Conservation (phyloP, 2,888 invertebrate species). For the Pteria penguin region DNA sequence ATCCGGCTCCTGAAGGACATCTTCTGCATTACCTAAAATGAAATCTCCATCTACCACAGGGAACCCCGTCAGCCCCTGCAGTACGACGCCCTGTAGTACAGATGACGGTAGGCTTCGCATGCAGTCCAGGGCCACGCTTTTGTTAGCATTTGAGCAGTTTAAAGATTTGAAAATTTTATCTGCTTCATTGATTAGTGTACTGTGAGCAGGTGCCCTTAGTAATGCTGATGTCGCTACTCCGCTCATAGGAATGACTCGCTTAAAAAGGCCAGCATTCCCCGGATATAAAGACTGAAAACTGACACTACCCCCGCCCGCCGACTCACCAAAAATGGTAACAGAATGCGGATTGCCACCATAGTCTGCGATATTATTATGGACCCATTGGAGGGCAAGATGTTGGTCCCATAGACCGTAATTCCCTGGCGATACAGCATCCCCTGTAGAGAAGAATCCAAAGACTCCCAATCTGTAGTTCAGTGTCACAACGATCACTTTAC, state of each 20-base stretch:
- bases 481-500: conserved; percentile 89
- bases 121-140: conserved; percentile 29
- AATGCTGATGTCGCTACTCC: conserved; percentile 43
- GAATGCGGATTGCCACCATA: conserved; percentile 89
- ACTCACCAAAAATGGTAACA: conserved; percentile 96
- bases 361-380: too few relatives aligned
- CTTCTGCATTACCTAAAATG: conserved; percentile 21
- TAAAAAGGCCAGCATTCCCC: conserved; percentile 60
- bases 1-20: neutral
- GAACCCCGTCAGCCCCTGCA: conserved; percentile 35
- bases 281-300: conserved; percentile 46
- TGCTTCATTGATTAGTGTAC: neutral
- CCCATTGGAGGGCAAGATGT: too few relatives aligned
- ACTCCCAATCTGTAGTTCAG: too few relatives aligned
- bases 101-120: conserved; percentile 28
- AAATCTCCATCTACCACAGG: conserved; percentile 54
- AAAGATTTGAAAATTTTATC: conserved; percentile 3
- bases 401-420: conserved; percentile 82
- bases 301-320: conserved; percentile 82
- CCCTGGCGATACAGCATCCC: conserved; percentile 82
- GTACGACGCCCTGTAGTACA: conserved; percentile 25
- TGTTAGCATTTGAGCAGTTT: too few relatives aligned
- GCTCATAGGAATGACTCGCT: conserved; percentile 56
- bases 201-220: conserved; percentile 40
- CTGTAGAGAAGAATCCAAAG: too few relatives aligned